phyloP scores from a whole-genome alignment of 37 sponge, comb jelly and placozoan genomes.

The Ephydatia muelleri region DNA sequence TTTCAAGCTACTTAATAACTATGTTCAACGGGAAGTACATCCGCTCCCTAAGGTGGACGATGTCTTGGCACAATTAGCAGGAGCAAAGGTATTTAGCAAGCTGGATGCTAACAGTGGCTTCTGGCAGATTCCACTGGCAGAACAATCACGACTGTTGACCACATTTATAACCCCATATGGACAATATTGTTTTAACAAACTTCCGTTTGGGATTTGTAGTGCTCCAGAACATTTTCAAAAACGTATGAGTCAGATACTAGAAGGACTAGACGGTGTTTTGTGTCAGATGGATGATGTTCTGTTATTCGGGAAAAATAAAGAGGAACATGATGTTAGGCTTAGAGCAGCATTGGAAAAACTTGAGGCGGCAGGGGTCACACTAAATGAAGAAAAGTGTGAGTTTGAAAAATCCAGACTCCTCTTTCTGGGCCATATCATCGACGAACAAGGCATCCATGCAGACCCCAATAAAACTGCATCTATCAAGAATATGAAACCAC shows the following conservation, averaged over 20 bases:
- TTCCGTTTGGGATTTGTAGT: slow-evolving; percentile 50
- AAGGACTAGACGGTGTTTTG: slow-evolving; percentile 42
- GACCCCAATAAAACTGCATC: slow-evolving; percentile 50
- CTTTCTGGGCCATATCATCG: slow-evolving; percentile 23
- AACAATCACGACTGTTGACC: slow-evolving; percentile 23
- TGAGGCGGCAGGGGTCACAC: slow-evolving; percentile 45
- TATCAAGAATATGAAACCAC: not conserved
- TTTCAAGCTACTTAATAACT: slow-evolving; percentile 42
- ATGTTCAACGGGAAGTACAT: slow-evolving; percentile 51
- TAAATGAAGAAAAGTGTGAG: slow-evolving; percentile 42
- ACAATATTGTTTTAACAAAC: slow-evolving; percentile 35
- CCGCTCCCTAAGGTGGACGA: slow-evolving; percentile 63
- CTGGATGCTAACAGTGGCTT: slow-evolving; percentile 60
- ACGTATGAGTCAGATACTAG: slow-evolving; percentile 26
- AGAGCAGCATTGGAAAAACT: slow-evolving; percentile 9
- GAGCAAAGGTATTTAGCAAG: slow-evolving; percentile 50
- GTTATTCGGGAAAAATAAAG: slow-evolving; percentile 13
- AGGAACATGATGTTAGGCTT: slow-evolving; percentile 32
- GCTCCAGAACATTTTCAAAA: slow-evolving; percentile 44
- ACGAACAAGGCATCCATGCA: slow-evolving; percentile 25
- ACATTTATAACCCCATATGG: slow-evolving; percentile 55
- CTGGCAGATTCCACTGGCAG: slow-evolving; percentile 50
- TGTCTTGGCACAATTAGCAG: slow-evolving; percentile 48
- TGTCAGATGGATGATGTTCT: slow-evolving; percentile 38
- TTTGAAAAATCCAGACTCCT: slow-evolving; percentile 11